Evolutionary conservation across 1,140 invertebrate species (phyloP).

Genomic region (Diploscapter pachys): DNA sequence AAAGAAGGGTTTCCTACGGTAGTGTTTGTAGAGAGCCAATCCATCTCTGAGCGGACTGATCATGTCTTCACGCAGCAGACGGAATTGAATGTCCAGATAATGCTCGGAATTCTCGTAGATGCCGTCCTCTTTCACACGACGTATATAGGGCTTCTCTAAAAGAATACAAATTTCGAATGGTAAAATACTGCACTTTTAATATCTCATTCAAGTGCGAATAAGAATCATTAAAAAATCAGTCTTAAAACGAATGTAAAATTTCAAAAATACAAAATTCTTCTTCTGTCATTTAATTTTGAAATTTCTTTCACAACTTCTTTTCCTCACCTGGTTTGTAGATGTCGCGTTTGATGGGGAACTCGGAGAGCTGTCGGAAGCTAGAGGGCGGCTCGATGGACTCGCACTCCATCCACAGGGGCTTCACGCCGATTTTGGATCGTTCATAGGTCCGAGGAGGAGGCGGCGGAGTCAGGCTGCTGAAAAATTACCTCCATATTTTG

Average conservation of each 20-base stretch:
- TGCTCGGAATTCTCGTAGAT: slow-evolving; percentile 68
- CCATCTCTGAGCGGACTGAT: slow-evolving; percentile 28
- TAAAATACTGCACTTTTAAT: not conserved
- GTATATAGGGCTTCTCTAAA: slow-evolving; percentile 60
- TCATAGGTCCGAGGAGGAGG: too few species aligned
- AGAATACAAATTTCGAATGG: not conserved
- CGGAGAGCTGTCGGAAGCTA: slow-evolving; percentile 55
- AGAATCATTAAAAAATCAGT: not conserved
- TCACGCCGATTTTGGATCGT: too few species aligned
- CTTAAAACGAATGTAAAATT: not conserved
- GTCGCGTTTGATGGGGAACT: slow-evolving; percentile 56
- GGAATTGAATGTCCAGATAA: slow-evolving; percentile 76
- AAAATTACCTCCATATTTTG: too few species aligned
- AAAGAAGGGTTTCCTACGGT: not conserved
- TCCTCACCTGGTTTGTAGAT: slow-evolving; percentile 26
- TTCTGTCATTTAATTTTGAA: too few species aligned
- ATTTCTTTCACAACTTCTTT: too few species aligned
- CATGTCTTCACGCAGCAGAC: slow-evolving; percentile 72
- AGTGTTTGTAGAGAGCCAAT: not conserved
- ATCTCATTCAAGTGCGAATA: not conserved
- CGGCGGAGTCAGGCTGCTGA: too few species aligned
- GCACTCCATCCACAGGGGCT: slow-evolving; percentile 4
- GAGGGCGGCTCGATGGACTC: slow-evolving; percentile 47
- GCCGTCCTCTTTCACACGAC: slow-evolving; percentile 67
- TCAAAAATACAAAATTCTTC: too few species aligned